phyloP scores from a whole-genome alignment of 2,888 invertebrate species.

The Amphimallon solstitiale region DNA sequence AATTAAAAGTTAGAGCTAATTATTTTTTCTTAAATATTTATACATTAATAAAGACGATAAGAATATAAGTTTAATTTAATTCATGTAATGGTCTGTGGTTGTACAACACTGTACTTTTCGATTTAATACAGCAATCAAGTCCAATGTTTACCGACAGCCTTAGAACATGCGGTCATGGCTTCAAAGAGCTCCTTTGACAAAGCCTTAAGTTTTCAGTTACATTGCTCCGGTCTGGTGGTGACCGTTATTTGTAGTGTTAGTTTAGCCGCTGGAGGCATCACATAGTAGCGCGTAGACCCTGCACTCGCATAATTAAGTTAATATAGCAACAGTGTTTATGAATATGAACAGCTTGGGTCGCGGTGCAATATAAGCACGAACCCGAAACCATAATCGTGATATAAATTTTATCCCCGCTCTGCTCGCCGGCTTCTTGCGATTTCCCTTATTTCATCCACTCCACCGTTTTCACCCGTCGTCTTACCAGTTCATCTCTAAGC shows the following conservation, averaged over 20 bases:
- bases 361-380: conserved; percentile 55
- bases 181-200: conserved; percentile 3
- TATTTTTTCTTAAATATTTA: too few species aligned
- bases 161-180: conserved; percentile 12
- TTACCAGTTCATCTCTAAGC: conserved; percentile 24
- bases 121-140: neutral
- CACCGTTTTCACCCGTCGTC: conserved; percentile 8
- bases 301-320: conserved; percentile 48
- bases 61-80: too few species aligned
- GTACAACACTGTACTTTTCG: neutral
- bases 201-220: neutral
- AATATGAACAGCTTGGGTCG: conserved; percentile 47
- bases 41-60: too few species aligned
- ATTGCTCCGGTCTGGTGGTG: conserved; percentile 1
- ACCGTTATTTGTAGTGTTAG: conserved; percentile 33
- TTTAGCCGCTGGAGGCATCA: neutral
- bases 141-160: neutral
- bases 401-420: conserved; percentile 53
- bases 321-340: conserved; percentile 49
- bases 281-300: neutral
- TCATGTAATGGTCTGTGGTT: neutral
- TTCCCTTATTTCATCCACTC: conserved; percentile 40
- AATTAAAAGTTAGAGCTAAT: too few species aligned
- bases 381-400: conserved; percentile 58
- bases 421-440: neutral